Evolutionary conservation across 1,140 invertebrate species (phyloP).

Genomic region (Subanguina moxae): DNA sequence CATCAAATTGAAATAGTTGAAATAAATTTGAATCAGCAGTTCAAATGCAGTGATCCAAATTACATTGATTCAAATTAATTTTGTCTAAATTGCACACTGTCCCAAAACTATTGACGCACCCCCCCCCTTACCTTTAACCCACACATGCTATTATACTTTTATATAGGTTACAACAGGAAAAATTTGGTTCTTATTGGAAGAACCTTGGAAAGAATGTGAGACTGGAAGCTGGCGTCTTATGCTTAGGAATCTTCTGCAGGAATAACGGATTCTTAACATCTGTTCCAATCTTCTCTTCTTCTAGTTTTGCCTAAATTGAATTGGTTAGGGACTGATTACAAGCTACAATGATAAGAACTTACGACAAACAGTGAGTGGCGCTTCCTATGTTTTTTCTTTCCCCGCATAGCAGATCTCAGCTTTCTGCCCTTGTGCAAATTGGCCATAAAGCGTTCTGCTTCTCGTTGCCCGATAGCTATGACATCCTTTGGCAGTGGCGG

Average conservation of each 20-base stretch:
- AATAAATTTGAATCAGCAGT: no score
- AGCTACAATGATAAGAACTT: neutral
- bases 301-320: neutral
- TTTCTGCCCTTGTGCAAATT: neutral
- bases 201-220: neutral
- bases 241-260: neutral
- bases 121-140: no score
- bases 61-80: no score
- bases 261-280: neutral
- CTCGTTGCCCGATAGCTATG: neutral
- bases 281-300: neutral
- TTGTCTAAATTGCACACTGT: no score
- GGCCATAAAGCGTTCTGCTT: neutral
- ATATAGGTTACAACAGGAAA: no score
- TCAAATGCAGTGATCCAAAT: no score
- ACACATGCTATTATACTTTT: no score
- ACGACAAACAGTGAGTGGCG: neutral
- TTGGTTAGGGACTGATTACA: neutral
- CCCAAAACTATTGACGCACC: no score
- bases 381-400: neutral
- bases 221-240: neutral
- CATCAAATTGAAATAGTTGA: no score
- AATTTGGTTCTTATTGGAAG: neutral
- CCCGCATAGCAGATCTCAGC: neutral
- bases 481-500: neutral